Evolutionary conservation across 2,797 vertebrate genomes (phyloP), one percentile per base, ranked within the genome.

Genomic region (Tinamus major): DNA sequence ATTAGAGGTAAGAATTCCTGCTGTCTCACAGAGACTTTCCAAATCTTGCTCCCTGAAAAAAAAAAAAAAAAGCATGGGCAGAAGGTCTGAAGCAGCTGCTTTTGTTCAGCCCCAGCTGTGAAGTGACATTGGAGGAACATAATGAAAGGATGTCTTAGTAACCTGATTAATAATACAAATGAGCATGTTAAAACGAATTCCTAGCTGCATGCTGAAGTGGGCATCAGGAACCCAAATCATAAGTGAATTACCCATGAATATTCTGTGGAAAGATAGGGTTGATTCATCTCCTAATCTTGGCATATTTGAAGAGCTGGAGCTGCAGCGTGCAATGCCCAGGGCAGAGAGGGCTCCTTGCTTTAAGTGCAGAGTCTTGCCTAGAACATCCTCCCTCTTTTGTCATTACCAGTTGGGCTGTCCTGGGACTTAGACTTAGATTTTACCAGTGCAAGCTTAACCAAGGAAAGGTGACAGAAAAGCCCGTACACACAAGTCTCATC

Each of bases 251-350:
- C 42, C 85, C 56, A 65, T 80, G 71, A 91, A 82, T 87, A 93
- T 58, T 76, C 90, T 82, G 71, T 39, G 71, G 42, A 79, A 88
- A 27, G 79, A 81, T 29, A 42, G 48, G 33, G 33, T 55, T 93
- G 94, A 90, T 90, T 75, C 33, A 55, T 75, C 62, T 71, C 58
- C 79, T 68, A 49, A 56, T 90, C 68, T 48, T 26, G n/a, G 11
- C 53, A n/a, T 46, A 48, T 85, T 64, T 74, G 75, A 89, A 89
- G 71, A 86, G 56, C 86, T 79, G 83, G 88, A 86, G 55, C 81
- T 65, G 71, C 4, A 3, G 56, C 4, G 41, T 48, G 72, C 37
- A 42, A 85, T 51, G 55, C 70, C 4, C 0, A 23, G 31, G 0
- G 6, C 2, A 31, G 58, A 42, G 46, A 75, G 69, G 48, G 29